These are phyloP conservation scores for Oxycera nigricornis DNA, from an alignment of 2,888 invertebrate species.

Conservation along the genomic window DNA sequence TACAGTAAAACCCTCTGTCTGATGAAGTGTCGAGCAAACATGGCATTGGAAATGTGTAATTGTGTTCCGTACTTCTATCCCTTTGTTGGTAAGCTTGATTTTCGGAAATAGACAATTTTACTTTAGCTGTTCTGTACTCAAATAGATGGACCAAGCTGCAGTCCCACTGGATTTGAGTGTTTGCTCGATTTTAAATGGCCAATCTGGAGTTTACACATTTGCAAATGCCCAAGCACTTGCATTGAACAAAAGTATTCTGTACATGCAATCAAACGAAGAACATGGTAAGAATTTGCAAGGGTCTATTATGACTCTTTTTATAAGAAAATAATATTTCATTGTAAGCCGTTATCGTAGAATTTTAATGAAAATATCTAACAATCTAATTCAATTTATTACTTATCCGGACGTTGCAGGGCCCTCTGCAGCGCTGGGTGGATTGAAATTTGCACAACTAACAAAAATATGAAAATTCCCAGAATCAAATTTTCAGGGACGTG, in stretches of 20 bases:
- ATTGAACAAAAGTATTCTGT: constrained; percentile 30
- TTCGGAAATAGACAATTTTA: not conserved
- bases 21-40: constrained; percentile 62
- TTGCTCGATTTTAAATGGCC: constrained; percentile 44
- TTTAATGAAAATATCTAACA: too few species aligned
- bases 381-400: too few species aligned
- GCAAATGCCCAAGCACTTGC: constrained; percentile 43
- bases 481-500: too few species aligned
- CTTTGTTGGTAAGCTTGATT: constrained; percentile 52
- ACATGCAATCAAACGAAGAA: constrained; percentile 16
- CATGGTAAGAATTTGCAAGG: constrained; percentile 11
- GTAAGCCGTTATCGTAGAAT: too few species aligned
- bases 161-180: constrained; percentile 40
- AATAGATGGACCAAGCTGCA: constrained; percentile 42
- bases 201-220: constrained; percentile 37
- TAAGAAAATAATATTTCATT: too few species aligned
- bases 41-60: constrained; percentile 64
- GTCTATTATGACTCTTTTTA: too few species aligned
- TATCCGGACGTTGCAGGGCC: too few species aligned
- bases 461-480: too few species aligned
- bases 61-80: constrained; percentile 67
- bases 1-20: constrained; percentile 59
- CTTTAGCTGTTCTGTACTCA: not conserved
- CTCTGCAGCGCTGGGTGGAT: too few species aligned
- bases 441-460: too few species aligned